These are phyloP conservation scores for Scatophagus argus DNA, from an alignment of 2,113 vertebrate genomes.

Conservation along the genomic window DNA sequence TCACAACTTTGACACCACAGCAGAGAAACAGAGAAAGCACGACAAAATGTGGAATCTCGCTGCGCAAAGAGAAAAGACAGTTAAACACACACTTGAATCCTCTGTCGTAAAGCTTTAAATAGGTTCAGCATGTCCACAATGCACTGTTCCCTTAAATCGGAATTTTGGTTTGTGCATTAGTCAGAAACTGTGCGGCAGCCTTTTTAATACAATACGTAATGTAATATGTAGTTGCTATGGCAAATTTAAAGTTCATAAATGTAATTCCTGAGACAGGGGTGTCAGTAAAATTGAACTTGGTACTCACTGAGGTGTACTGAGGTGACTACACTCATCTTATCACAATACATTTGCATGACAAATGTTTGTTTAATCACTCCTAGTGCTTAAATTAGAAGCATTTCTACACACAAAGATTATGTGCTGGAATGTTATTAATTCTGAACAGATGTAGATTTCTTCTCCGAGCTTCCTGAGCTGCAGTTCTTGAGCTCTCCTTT, in stretches of 20 bases:
- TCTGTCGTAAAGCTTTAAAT: too few species aligned
- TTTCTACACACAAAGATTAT: neutral
- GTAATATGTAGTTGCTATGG: neutral
- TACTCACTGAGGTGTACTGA: neutral
- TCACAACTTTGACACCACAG: too few species aligned
- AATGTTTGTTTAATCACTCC: neutral
- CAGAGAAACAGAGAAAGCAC: too few species aligned
- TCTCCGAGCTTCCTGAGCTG: slow-evolving; percentile 7
- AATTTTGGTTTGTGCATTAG: too few species aligned
- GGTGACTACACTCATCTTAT: neutral
- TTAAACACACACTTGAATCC: too few species aligned
- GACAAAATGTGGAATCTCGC: too few species aligned
- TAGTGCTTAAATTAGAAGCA: neutral
- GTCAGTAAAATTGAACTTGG: neutral
- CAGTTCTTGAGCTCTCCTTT: slow-evolving; percentile 2
- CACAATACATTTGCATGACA: neutral
- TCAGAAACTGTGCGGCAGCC: too few species aligned
- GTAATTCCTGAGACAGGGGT: neutral
- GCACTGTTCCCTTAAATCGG: too few species aligned
- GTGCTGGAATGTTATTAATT: neutral
- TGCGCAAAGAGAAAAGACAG: too few species aligned
- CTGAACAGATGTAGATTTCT: neutral
- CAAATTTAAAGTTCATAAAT: too few species aligned
- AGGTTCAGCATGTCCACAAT: too few species aligned
- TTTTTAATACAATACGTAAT: neutral